Base-by-base conservation (phyloP, 1,140 invertebrate species). In the Drosophila orena region DNA sequence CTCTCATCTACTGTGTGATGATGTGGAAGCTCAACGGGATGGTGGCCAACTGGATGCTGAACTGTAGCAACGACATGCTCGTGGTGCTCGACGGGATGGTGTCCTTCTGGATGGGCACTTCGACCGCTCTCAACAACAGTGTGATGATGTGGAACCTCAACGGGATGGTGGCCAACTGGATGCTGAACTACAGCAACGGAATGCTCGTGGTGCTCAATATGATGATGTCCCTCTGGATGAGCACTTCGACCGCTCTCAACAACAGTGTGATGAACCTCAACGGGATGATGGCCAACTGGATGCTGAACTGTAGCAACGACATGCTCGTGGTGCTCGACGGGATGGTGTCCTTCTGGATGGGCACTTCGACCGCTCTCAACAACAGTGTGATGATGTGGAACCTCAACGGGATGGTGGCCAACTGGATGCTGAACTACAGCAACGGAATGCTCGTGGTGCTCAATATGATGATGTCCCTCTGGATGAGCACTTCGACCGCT, bases 71-170 rank as follows among this genome's bases (percentile, higher is more conserved):
- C 24, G 14, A 37, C n/a, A 3, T 66, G 53, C 38, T 57, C 57
- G 11, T 65, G 66, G 30, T 56, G 59, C 44, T 55, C 53, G 43
- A 46, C 79, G 12, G 81, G 58, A 55, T 65, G 64, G 4, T 68
- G 64, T 10, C 12, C 62, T 4, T 56, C 62, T 2, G 35, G 35
- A 15, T 69, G 42, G 7, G n/a, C 50, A 69, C 66, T 70, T 1
- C 66, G n/a, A 7, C 52, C 68, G 1, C 20, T 35, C 12, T 57
- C 64, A 7, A 70, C 66, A 0, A 30, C 34, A 17, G 49, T 46
- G 24, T 47, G 62, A 3, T 65, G 66, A 24, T 38, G 49, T 20
- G 42, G n/a, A 14, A 15, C 27, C 3, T 62, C 62, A 8, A 64
- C 62, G 17, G 61, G 24, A 17, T 68, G 65, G 15, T 69, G 57